Conservation (phyloP, 2,113 vertebrate species). For the Phrynocephalus versicolor region DNA sequence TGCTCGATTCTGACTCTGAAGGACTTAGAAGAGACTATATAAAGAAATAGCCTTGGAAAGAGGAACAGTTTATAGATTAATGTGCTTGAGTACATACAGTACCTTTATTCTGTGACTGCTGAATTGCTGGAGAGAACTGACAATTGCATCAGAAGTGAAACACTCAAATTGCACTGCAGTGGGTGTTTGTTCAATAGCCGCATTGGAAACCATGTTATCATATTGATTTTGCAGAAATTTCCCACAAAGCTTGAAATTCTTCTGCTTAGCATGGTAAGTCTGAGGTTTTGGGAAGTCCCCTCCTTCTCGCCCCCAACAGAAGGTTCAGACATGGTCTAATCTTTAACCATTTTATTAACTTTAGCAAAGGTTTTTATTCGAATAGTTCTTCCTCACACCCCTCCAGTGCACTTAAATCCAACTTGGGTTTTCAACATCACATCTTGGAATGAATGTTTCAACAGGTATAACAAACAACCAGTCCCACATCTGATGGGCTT, state of each 20-base stretch:
- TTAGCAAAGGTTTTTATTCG: no score
- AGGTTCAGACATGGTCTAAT: no score
- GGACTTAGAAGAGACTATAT: conserved; percentile 14
- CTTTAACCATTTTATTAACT: no score
- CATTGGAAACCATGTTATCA: background rate
- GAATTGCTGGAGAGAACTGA: background rate
- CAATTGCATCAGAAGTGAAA: background rate
- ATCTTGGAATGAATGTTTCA: no score
- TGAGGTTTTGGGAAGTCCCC: no score
- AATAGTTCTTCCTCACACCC: no score
- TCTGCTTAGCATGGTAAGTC: no score
- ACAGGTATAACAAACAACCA: no score
- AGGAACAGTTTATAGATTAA: background rate
- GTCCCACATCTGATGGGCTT: no score
- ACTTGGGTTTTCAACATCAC: no score
- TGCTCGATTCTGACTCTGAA: conserved; percentile 25
- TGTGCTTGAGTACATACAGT: background rate
- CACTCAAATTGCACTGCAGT: background rate
- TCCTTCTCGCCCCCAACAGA: no score
- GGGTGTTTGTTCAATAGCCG: background rate
- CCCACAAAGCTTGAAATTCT: background rate
- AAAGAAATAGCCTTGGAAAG: background rate
- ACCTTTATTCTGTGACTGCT: background rate
- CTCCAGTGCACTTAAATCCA: no score
- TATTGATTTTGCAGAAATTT: background rate